Evolutionary conservation across 2,888 invertebrate species (phyloP).

Genomic region (Eupithecia dodoneata): DNA sequence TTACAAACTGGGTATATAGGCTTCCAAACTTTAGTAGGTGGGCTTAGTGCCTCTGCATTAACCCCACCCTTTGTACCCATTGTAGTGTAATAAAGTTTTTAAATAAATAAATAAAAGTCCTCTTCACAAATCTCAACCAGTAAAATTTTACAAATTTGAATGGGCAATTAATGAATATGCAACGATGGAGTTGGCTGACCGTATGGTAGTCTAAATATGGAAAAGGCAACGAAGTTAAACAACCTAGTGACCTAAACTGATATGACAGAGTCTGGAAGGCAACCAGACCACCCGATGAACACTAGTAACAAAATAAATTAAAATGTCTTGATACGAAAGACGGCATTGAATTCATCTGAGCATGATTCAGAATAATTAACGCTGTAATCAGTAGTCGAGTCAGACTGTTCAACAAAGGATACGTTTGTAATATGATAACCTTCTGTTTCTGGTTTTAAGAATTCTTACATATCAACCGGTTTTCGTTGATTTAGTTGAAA

Average conservation of each 20-base stretch:
- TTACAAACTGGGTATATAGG: too few relatives aligned
- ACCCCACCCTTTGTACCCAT: too few relatives aligned
- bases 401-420: slow-evolving; percentile 2
- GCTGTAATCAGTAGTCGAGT: slow-evolving; percentile 6
- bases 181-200: background rate
- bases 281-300: background rate
- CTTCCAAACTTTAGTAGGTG: too few relatives aligned
- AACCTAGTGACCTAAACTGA: slow-evolving; percentile 5
- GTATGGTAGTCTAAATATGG: background rate
- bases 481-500: background rate
- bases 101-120: too few relatives aligned
- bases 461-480: background rate
- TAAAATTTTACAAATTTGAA: background rate
- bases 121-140: background rate
- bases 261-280: background rate
- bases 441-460: background rate
- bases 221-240: slow-evolving; percentile 3
- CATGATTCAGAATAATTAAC: slow-evolving; percentile 14
- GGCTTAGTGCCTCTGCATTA: too few relatives aligned
- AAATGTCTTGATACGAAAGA: background rate
- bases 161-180: background rate
- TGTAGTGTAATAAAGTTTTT: too few relatives aligned
- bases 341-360: slow-evolving; percentile 13
- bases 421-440: slow-evolving; percentile 14
- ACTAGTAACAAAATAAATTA: background rate